A percentile compares a stretch with the other conserved stretches of the same genome.
Evolutionary conservation across 92 coral and sea anemone genomes (phyloP).

Genomic region (Anthopleura xanthogrammica): DNA sequence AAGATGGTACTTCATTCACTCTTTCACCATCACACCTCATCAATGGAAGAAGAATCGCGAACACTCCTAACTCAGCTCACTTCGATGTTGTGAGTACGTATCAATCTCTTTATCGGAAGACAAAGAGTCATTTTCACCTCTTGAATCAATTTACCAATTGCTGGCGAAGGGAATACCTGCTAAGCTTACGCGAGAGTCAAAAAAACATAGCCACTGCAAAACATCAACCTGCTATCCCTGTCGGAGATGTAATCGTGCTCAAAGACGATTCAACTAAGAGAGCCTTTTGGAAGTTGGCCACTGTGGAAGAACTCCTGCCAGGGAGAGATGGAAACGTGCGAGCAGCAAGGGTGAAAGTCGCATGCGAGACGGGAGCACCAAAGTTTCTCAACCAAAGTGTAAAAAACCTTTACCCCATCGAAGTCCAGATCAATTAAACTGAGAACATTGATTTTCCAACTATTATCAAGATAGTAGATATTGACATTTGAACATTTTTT

Average conservation of each 20-base stretch:
- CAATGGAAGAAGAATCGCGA: conserved; percentile 42
- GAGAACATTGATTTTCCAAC: too few relatives aligned
- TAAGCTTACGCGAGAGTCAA: conserved; percentile 41
- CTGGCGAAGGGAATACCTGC: conserved; percentile 46
- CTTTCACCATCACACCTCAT: conserved; percentile 53
- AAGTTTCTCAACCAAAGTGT: conserved; percentile 30
- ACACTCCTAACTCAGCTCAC: conserved; percentile 38
- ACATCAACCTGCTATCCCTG: neutral
- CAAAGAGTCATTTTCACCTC: conserved; percentile 32
- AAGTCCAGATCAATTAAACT: too few relatives aligned
- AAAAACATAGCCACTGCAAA: conserved; percentile 15
- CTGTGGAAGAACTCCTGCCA: conserved; percentile 33
- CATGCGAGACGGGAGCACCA: conserved; percentile 18
- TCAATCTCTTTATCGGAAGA: conserved; percentile 34
- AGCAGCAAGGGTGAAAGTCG: conserved; percentile 49
- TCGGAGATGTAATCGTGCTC: conserved; percentile 46
- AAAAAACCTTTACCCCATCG: too few relatives aligned
- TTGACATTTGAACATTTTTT: too few relatives aligned
- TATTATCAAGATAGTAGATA: too few relatives aligned
- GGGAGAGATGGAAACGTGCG: conserved; percentile 38
- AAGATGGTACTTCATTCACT: conserved; percentile 30
- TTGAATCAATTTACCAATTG: conserved; percentile 28
- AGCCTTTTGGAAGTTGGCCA: conserved; percentile 43
- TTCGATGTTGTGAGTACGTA: conserved; percentile 53
- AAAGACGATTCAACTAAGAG: conserved; percentile 14